Conservation (phyloP, 1,140 invertebrate genomes). For the Drosophila gunungcola region DNA sequence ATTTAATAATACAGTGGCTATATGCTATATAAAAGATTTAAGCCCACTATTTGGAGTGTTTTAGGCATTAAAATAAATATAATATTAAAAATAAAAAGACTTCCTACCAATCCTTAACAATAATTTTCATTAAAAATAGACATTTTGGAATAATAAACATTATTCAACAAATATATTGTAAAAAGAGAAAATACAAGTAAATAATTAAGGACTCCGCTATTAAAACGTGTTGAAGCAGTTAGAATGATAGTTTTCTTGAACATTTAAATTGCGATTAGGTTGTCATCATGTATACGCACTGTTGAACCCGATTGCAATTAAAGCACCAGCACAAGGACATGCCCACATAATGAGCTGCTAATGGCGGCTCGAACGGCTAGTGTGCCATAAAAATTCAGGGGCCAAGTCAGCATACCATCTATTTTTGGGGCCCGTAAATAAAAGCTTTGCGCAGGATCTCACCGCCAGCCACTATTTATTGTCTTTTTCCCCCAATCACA, state of each 20-base stretch:
- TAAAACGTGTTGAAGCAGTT: neutral
- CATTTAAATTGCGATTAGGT: conserved; percentile 27
- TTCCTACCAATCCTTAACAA: too few relatives aligned
- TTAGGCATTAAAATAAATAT: too few relatives aligned
- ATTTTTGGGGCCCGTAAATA: conserved; percentile 58
- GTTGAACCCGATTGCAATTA: conserved; percentile 32
- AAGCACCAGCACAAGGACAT: conserved; percentile 13
- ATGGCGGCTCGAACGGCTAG: conserved; percentile 48
- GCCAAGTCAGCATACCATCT: conserved; percentile 40
- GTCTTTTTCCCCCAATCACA: conserved; percentile 34
- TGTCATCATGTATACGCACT: conserved; percentile 25
- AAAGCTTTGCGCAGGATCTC: conserved; percentile 51
- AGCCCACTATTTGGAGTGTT: too few relatives aligned
- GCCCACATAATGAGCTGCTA: conserved; percentile 55
- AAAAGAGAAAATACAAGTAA: too few relatives aligned
- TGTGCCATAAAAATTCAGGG: conserved; percentile 48
- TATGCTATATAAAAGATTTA: neutral
- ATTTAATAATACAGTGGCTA: conserved; percentile 5
- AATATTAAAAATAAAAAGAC: too few relatives aligned
- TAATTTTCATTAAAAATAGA: too few relatives aligned
- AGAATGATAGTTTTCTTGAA: conserved; percentile 7
- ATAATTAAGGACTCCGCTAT: neutral
- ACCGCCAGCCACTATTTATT: conserved; percentile 63
- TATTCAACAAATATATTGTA: too few relatives aligned
- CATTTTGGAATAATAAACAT: too few relatives aligned